A percentile compares a stretch with the other conserved stretches of the same genome.
Evolutionary conservation across 2,113 vertebrate species (phyloP).

Genomic region (Glaucomys volans): DNA sequence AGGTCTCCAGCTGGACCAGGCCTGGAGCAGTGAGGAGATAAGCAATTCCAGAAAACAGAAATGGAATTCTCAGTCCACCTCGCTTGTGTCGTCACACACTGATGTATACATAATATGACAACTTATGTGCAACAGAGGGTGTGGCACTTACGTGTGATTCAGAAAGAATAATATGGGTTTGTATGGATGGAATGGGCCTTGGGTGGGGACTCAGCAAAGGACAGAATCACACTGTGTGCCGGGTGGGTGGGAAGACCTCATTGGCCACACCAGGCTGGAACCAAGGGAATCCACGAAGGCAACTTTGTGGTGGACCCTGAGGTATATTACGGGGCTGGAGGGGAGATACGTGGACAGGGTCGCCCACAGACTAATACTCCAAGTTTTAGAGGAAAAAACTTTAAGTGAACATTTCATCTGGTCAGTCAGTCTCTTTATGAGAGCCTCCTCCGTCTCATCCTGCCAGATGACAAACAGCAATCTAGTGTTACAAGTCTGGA

Average conservation of each 20-base stretch:
- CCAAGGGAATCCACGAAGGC: slow-evolving; percentile 68
- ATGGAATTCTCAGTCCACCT: slow-evolving; percentile 54
- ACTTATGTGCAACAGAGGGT: slow-evolving; percentile 80
- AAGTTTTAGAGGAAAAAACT: not conserved
- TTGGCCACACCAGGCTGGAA: slow-evolving; percentile 68
- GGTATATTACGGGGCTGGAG: not conserved
- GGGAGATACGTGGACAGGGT: slow-evolving; percentile 20
- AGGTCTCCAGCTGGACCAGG: not conserved
- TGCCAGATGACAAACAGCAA: not conserved
- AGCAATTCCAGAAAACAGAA: not conserved
- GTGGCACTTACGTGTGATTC: slow-evolving; percentile 84
- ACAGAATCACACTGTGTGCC: slow-evolving; percentile 74
- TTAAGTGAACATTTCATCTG: not conserved
- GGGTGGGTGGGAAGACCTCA: slow-evolving; percentile 70
- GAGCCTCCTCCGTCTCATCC: not conserved
- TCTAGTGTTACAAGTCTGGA: not conserved
- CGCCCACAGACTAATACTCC: not conserved
- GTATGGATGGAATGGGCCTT: slow-evolving; percentile 82
- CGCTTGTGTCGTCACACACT: slow-evolving; percentile 61
- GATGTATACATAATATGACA: slow-evolving; percentile 77
- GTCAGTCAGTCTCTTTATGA: not conserved
- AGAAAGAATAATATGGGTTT: slow-evolving; percentile 81
- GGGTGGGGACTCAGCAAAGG: slow-evolving; percentile 82
- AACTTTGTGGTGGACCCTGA: slow-evolving; percentile 55
- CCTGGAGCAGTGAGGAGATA: not conserved